phyloP scores from a whole-genome alignment of 2,113 vertebrate genomes.

The Rhinogobius similis region DNA sequence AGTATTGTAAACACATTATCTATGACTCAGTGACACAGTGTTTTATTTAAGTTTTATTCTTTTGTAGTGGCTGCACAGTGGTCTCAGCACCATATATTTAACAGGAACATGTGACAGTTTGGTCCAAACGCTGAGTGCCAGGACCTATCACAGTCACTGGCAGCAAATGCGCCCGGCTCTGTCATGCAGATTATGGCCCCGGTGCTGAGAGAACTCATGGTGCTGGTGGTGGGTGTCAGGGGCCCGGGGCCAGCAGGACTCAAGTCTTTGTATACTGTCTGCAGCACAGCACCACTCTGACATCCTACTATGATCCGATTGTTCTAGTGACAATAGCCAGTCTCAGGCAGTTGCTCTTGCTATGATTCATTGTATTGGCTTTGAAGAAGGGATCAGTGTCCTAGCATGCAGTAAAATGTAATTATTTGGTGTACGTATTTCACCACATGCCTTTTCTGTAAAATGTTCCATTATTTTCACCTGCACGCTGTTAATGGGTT shows the following conservation, averaged over 20 bases:
- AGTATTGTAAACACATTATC: too few species aligned
- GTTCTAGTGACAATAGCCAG: constrained; percentile 60
- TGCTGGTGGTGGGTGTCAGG: constrained; percentile 55
- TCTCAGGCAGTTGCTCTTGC: background rate
- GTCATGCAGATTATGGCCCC: constrained; percentile 71
- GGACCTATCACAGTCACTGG: constrained; percentile 70
- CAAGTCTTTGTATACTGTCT: constrained; percentile 42
- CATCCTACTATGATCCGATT: constrained; percentile 45
- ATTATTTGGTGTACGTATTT: background rate
- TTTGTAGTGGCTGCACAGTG: constrained; percentile 5
- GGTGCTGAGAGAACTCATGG: constrained; percentile 57
- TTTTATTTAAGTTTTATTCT: too few species aligned
- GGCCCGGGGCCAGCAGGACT: constrained; percentile 55
- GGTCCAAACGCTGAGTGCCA: constrained; percentile 74
- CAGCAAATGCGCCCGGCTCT: constrained; percentile 65
- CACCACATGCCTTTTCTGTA: background rate
- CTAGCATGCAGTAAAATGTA: background rate
- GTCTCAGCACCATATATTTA: constrained; percentile 76
- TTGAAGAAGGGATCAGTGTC: background rate
- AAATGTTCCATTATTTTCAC: background rate
- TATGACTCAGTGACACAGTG: too few species aligned
- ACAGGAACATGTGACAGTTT: constrained; percentile 72
- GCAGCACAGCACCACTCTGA: constrained; percentile 60
- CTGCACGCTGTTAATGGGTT: background rate
- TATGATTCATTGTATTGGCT: background rate